Base-by-base conservation (phyloP, 2,888 invertebrate genomes). In the Lobophora halterata region DNA sequence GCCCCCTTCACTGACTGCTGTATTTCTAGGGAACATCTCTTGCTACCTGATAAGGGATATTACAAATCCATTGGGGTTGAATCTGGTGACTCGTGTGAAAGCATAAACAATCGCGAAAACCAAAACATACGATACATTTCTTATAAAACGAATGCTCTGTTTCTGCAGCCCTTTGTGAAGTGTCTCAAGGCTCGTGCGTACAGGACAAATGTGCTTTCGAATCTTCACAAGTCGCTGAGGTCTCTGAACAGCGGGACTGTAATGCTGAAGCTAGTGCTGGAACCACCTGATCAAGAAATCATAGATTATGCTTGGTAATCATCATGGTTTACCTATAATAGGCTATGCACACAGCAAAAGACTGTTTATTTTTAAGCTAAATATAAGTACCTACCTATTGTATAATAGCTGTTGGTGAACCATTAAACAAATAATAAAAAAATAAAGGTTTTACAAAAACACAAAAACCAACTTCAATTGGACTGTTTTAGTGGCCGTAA, bases 261-360 rank as follows among this genome's bases (percentile, higher is more conserved):
- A 12, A 69, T 70, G 47, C 54, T 86, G 19, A 81, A 78, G 49
- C 62, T 93, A 27, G 87, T 86, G 49, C 63, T 93, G 21, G 71
- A 83, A 37, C 89, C 88, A 6, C 91, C 92, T 1, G 81, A 83
- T 44, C 80, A 73, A 40, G 90, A 93, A 65, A 88, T 91, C 25
- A 88, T 94, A 49, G 94, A 94, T 70, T 92, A 91, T 72, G 89
- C 88, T 39, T 93, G 93, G 93, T 92, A 79, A 86, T 82, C 64
- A n/a, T 23, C 8, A 8, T 17, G 2, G 17, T 11, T 8, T 21
- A 6, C 6, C 6, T 3, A 4, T 1, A 6, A 10, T 4, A 9
- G 4, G 1, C 3, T 4, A 2, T 9, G 1, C 4, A 9, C 3
- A 9, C 3, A 9, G 9, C 5, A 9, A 2, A 21, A 21, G 8